Percentiles rank a stretch among this genome's conserved stretches.
phyloP scores from a whole-genome alignment of 1,140 invertebrate species.

The Nasonia vitripennis region DNA sequence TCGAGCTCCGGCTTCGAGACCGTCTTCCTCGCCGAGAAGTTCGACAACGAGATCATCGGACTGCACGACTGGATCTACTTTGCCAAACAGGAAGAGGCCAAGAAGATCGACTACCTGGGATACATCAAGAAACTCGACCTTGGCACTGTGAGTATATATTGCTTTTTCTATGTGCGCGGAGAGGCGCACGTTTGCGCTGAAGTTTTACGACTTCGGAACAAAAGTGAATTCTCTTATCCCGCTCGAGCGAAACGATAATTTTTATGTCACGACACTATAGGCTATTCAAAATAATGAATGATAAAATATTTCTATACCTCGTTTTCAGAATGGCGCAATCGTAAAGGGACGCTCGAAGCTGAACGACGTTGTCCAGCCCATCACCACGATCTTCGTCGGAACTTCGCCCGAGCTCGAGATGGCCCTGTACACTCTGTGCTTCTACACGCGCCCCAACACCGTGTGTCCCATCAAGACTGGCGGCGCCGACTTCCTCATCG shows the following conservation, averaged over 20 bases:
- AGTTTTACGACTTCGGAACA: neutral
- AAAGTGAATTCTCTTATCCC: neutral
- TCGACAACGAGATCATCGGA: conserved; percentile 76
- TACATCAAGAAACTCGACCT: conserved; percentile 74
- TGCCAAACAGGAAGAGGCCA: conserved; percentile 75
- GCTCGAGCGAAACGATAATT: neutral
- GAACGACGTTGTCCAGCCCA: conserved; percentile 74
- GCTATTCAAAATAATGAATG: neutral
- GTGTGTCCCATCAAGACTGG: conserved; percentile 73
- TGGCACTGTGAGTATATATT: conserved; percentile 68
- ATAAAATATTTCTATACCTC: neutral
- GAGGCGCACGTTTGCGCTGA: neutral
- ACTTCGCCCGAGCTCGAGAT: conserved; percentile 84
- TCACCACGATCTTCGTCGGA: conserved; percentile 79
- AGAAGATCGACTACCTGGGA: conserved; percentile 77
- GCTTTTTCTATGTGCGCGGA: too few species aligned
- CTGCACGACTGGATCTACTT: conserved; percentile 81
- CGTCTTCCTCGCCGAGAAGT: conserved; percentile 78
- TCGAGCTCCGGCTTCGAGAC: conserved; percentile 79
- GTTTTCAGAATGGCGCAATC: conserved; percentile 70
- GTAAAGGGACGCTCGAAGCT: conserved; percentile 76
- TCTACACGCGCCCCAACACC: conserved; percentile 75
- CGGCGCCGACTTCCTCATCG: conserved; percentile 68
- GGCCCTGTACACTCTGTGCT: conserved; percentile 81
- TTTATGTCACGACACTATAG: neutral